Evolutionary conservation across 2,888 invertebrate genomes (phyloP).

Genomic region (Rhamnusium bicolor): DNA sequence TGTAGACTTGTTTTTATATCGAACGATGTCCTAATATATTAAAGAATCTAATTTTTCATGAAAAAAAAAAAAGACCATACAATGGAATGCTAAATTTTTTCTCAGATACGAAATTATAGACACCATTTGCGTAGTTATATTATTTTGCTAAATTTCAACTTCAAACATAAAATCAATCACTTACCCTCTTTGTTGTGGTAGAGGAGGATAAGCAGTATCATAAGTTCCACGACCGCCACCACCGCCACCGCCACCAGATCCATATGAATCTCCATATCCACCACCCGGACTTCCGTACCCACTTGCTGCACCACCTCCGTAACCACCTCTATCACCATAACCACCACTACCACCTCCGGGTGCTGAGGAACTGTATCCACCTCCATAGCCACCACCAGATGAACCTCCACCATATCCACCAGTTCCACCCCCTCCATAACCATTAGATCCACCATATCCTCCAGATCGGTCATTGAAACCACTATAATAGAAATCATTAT

Average conservation of each 20-base stretch:
- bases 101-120: background rate
- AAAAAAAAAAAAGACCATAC: too few species aligned
- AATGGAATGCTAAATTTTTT: too few species aligned
- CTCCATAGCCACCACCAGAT: constrained; percentile 49
- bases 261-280: constrained; percentile 44
- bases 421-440: constrained; percentile 41
- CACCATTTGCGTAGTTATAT: background rate
- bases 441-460: constrained; percentile 42
- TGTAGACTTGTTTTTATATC: too few species aligned
- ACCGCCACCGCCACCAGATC: constrained; percentile 39
- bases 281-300: constrained; percentile 39
- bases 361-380: constrained; percentile 39
- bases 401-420: constrained; percentile 50
- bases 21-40: too few species aligned
- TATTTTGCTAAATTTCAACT: background rate
- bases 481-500: background rate
- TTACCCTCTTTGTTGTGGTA: constrained; percentile 58
- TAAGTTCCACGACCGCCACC: constrained; percentile 54
- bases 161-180: constrained; percentile 17
- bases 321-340: constrained; percentile 30
- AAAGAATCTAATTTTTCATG: too few species aligned
- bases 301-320: constrained; percentile 15
- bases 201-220: constrained; percentile 56
- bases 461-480: constrained; percentile 35
- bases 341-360: constrained; percentile 24